Evolutionary conservation across 2,888 invertebrate genomes (phyloP).

Genomic region (Clepsis dumicolana): DNA sequence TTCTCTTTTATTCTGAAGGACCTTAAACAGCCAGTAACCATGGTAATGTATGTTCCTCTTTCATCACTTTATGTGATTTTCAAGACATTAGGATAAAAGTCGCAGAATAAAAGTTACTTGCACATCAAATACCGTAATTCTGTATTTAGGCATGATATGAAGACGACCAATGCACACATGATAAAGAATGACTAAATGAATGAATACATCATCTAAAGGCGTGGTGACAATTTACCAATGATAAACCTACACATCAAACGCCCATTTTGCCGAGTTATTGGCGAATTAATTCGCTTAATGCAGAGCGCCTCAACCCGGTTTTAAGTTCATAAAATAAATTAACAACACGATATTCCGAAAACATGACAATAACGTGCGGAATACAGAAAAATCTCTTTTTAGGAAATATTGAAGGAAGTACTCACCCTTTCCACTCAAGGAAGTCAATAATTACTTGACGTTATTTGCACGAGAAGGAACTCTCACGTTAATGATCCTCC

Average conservation of each 20-base stretch:
- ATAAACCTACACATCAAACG: constrained; percentile 75
- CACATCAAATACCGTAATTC: not conserved
- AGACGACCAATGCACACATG: not conserved
- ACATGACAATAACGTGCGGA: constrained; percentile 19
- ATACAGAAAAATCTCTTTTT: constrained; percentile 53
- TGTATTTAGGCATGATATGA: constrained; percentile 1
- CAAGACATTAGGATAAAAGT: not conserved
- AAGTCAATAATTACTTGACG: constrained; percentile 72
- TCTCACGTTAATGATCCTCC: constrained; percentile 57
- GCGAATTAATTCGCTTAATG: constrained; percentile 33
- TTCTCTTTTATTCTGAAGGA: not conserved
- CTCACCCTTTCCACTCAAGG: constrained; percentile 80
- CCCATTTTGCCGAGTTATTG: constrained; percentile 64
- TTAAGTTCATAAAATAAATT: not conserved
- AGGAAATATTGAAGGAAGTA: constrained; percentile 71
- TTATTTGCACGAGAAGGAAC: constrained; percentile 59
- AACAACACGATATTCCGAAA: not conserved
- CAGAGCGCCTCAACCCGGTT: not conserved
- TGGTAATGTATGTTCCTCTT: not conserved
- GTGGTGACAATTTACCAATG: constrained; percentile 66
- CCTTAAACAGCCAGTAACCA: not conserved
- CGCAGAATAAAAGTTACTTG: not conserved
- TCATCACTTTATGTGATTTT: not conserved
- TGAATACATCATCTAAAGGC: constrained; percentile 47
- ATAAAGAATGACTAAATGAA: constrained; percentile 42